Evolutionary conservation across 2,797 vertebrate species (phyloP).

Genomic region (Chromis chromis): DNA sequence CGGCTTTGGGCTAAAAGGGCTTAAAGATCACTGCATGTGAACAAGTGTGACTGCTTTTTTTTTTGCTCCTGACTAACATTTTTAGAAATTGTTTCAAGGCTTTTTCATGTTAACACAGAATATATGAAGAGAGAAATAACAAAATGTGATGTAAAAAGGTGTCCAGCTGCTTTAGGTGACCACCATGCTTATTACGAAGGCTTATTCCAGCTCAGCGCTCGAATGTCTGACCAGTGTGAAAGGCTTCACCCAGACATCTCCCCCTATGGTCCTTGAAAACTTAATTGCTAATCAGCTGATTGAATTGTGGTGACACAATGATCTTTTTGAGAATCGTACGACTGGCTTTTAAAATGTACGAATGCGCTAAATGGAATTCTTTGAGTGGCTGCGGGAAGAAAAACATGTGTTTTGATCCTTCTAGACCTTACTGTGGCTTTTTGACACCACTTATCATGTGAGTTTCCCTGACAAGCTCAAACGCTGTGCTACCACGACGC

Average conservation of each 20-base stretch:
- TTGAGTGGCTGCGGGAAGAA: conserved; percentile 12
- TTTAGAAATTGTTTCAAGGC: background rate
- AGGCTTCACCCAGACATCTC: conserved; percentile 15
- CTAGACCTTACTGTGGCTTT: conserved; percentile 6
- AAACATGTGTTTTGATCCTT: conserved; percentile 43
- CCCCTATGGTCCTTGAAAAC: conserved; percentile 40
- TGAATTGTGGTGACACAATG: conserved; percentile 41
- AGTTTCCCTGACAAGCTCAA: conserved; percentile 31
- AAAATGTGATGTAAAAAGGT: background rate
- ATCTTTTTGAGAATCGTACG: conserved; percentile 18
- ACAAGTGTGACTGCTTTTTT: conserved; percentile 48
- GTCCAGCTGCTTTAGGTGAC: conserved; percentile 19
- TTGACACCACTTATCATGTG: conserved; percentile 39
- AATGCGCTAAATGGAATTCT: conserved; percentile 14
- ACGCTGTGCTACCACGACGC: conserved; percentile 18
- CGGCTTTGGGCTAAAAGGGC: conserved; percentile 46
- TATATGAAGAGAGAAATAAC: background rate
- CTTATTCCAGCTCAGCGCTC: conserved; percentile 43
- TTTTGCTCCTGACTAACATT: conserved; percentile 1
- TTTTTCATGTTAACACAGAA: background rate
- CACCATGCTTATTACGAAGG: background rate
- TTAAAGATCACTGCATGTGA: conserved; percentile 47
- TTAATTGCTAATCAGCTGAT: conserved; percentile 61
- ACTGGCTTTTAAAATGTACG: conserved; percentile 18
- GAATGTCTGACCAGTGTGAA: conserved; percentile 12